Conservation (phyloP, 1,140 invertebrate species). For the Phocides pigmalion region DNA sequence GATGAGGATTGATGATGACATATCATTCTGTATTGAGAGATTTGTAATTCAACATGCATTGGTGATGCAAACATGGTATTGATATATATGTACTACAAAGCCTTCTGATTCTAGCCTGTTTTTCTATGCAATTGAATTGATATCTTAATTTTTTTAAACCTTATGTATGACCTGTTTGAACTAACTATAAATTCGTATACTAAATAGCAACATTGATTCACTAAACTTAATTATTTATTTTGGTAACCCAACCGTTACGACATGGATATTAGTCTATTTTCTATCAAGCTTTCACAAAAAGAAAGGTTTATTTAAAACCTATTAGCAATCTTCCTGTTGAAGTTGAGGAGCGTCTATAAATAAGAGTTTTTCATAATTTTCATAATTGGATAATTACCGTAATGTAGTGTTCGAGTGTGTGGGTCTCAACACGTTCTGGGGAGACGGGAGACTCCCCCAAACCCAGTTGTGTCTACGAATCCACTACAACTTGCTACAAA, state of each 20-base stretch:
- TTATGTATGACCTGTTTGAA: too few relatives aligned
- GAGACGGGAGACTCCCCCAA: conserved; percentile 36
- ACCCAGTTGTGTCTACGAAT: conserved; percentile 48
- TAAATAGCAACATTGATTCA: too few relatives aligned
- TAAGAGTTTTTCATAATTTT: conserved; percentile 53
- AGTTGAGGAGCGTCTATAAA: conserved; percentile 35
- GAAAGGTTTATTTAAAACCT: conserved; percentile 16
- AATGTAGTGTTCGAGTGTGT: conserved; percentile 68
- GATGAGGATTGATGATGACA: too few relatives aligned
- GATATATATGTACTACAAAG: too few relatives aligned
- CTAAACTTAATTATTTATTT: not conserved
- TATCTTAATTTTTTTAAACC: too few relatives aligned
- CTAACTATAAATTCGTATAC: too few relatives aligned
- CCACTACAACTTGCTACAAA: conserved; percentile 50
- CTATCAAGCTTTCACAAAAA: not conserved
- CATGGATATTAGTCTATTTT: not conserved
- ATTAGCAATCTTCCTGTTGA: conserved; percentile 26
- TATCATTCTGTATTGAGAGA: too few relatives aligned
- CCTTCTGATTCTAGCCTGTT: too few relatives aligned
- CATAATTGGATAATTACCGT: conserved; percentile 78
- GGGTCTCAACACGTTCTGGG: conserved; percentile 62
- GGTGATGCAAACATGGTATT: too few relatives aligned
- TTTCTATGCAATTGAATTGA: too few relatives aligned
- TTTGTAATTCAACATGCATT: too few relatives aligned
- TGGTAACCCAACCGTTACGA: not conserved